A percentile compares a stretch with the other conserved stretches of the same genome.
Conservation (phyloP, 1,140 invertebrate species). For the Zaprionus inermis region DNA sequence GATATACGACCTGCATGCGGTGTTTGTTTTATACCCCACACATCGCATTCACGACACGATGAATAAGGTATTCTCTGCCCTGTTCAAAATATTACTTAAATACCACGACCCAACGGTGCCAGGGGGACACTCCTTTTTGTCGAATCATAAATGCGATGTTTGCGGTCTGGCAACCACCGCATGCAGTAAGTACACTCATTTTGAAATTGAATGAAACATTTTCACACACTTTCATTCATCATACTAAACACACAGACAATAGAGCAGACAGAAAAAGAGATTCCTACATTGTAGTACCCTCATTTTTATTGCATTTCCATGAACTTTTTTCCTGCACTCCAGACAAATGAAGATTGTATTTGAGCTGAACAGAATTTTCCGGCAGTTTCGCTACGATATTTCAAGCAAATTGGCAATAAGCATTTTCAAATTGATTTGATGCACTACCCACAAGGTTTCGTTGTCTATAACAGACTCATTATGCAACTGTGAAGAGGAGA, state of each 20-base stretch:
- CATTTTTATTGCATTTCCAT: background rate
- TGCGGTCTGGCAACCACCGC: no score
- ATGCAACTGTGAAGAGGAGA: background rate
- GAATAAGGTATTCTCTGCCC: no score
- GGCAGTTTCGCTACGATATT: background rate
- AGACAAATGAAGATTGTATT: background rate
- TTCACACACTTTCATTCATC: no score
- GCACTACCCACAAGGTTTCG: background rate
- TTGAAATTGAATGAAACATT: no score
- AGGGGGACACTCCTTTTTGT: no score
- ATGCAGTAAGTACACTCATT: no score
- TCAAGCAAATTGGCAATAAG: background rate
- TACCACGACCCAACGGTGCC: no score
- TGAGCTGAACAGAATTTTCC: background rate
- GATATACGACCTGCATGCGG: background rate
- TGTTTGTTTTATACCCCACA: no score
- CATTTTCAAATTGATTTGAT: background rate
- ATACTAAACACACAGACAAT: background rate
- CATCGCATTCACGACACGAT: no score
- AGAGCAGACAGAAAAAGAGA: background rate
- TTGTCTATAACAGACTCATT: slow-evolving; percentile 1
- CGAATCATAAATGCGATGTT: no score
- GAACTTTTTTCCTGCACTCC: background rate
- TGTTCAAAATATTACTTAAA: no score
- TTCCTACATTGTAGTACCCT: background rate